Evolutionary conservation across 2,113 vertebrate genomes (phyloP).

Genomic region (Formicarius rufipectus): DNA sequence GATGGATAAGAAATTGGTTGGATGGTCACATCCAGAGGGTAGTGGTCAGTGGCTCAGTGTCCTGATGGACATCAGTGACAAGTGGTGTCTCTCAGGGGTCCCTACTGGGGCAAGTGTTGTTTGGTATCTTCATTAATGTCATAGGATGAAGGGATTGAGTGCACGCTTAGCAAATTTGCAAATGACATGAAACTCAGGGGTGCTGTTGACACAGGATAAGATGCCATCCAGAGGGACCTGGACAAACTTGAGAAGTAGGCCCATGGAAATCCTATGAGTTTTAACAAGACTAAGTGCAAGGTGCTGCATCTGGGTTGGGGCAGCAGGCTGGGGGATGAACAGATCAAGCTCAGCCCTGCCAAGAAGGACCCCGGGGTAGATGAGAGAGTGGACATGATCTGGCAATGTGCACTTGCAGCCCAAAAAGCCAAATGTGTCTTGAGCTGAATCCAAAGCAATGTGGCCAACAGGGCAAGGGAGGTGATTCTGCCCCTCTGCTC

Average conservation of each 20-base stretch:
- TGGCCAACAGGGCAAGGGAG: neutral
- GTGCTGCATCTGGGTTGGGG: neutral
- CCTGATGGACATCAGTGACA: neutral
- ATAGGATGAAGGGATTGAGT: neutral
- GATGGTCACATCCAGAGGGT: neutral
- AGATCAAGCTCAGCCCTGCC: neutral
- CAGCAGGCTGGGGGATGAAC: neutral
- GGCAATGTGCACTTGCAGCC: neutral
- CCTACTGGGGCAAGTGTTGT: neutral
- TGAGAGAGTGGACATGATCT: neutral
- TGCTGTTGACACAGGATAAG: neutral
- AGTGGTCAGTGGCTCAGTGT: neutral
- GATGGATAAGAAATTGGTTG: neutral
- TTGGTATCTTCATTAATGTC: neutral
- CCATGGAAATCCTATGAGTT: fast-evolving
- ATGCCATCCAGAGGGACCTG: neutral
- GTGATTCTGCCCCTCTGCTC: neutral
- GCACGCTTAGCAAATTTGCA: neutral
- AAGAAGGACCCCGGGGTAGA: fast-evolving
- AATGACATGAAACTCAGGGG: neutral
- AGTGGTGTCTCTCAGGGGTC: neutral
- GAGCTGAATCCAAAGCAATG: neutral
- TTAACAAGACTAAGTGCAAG: neutral
- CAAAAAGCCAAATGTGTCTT: neutral
- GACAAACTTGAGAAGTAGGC: neutral